phyloP scores from a whole-genome alignment of 2,888 invertebrate genomes.

The Cremastobaeus sp. region DNA sequence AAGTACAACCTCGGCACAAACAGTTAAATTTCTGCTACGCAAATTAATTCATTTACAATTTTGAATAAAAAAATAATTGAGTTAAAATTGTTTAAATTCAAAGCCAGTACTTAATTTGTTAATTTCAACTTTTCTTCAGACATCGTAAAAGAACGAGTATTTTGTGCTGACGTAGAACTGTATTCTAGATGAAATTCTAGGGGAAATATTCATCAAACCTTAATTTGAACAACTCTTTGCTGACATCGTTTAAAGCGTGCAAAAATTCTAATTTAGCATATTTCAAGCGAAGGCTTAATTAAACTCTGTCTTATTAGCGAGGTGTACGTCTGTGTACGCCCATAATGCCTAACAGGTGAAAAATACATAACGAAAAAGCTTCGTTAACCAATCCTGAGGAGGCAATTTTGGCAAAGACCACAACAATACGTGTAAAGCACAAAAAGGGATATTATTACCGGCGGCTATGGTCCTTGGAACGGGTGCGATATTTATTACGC shows the following conservation, averaged over 20 bases:
- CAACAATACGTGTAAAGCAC: conserved; percentile 68
- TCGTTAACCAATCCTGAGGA: conserved; percentile 52
- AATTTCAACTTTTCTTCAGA: too few relatives aligned
- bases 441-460: conserved; percentile 74
- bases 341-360: conserved; percentile 32
- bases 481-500: conserved; percentile 74
- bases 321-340: conserved; percentile 9
- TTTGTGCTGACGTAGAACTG: background rate
- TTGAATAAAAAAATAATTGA: too few relatives aligned
- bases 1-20: too few relatives aligned
- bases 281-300: conserved; percentile 25
- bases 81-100: too few relatives aligned
- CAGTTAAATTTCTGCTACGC: too few relatives aligned
- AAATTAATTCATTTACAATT: too few relatives aligned
- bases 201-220: background rate
- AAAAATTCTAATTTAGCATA: conserved; percentile 9
- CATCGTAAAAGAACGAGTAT: too few relatives aligned
- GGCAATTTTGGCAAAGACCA: conserved; percentile 61
- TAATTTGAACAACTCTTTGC: background rate
- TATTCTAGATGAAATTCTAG: conserved; percentile 7
- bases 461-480: conserved; percentile 69
- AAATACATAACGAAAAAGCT: conserved; percentile 35
- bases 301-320: conserved; percentile 28
- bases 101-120: too few relatives aligned
- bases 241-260: background rate